Evolutionary conservation across 1,140 invertebrate genomes (phyloP).

Genomic region (Homarus americanus): DNA sequence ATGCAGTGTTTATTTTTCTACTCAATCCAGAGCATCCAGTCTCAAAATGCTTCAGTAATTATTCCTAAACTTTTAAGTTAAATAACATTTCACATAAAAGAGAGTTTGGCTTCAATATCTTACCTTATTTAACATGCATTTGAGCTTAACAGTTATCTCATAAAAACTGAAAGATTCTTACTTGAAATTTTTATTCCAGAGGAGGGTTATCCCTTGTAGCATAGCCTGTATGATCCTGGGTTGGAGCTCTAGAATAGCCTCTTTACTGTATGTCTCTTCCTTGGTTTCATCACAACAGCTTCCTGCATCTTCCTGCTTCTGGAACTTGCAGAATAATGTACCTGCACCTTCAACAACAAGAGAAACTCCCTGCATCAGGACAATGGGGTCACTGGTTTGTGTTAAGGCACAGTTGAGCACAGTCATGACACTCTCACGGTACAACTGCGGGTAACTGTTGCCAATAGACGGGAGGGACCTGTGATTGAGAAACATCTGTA

Average conservation of each 20-base stretch:
- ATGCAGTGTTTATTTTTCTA: too few relatives aligned
- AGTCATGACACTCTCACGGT: constrained; percentile 13
- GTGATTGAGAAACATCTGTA: neutral
- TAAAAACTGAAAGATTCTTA: too few relatives aligned
- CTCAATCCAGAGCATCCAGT: too few relatives aligned
- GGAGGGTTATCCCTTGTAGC: neutral
- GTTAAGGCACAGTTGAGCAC: neutral
- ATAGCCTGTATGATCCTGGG: constrained; percentile 4
- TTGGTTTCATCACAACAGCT: neutral
- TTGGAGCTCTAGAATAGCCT: neutral
- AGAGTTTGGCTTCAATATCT: too few relatives aligned
- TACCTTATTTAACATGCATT: too few relatives aligned
- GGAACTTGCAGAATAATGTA: neutral
- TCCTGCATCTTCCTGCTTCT: neutral
- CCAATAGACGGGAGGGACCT: constrained; percentile 33
- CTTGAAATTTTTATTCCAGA: constrained; percentile 1
- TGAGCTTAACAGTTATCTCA: too few relatives aligned
- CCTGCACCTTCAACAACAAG: constrained; percentile 31
- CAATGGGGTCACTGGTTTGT: neutral
- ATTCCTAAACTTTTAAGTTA: too few relatives aligned
- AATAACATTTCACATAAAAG: too few relatives aligned
- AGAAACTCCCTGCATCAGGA: constrained; percentile 8
- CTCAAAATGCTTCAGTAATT: too few relatives aligned
- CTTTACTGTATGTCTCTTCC: neutral
- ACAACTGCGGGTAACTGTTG: neutral